Base-by-base conservation (phyloP, 2,797 vertebrate species). In the Girardinus metallicus region DNA sequence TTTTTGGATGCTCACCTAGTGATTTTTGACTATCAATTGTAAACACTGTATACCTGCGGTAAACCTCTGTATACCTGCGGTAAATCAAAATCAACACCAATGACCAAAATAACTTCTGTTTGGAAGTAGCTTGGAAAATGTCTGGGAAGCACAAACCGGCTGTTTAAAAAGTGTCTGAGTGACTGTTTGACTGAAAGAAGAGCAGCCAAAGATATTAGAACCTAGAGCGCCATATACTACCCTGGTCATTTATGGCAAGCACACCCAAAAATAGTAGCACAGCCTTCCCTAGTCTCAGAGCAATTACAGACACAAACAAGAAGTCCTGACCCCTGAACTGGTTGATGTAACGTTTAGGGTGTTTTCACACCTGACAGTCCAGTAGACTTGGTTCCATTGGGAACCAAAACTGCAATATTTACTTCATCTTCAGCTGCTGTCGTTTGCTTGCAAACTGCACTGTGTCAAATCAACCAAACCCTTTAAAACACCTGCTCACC, bases 81-180 rank as follows among this genome's bases (percentile, higher is more conserved):
- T 79, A 91, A 89, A 89, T 81, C 86, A 88, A 89, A 91, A 87
- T 91, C 85, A 91, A 92, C 90, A 92, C 81, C 78, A 78, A 29
- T 39, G 82, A 86, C 90, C 62, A 83, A 92, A 93, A 94, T 93
- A 91, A 85, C 90, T 85, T 89, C 18, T 92, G 89, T 90, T 90
- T 87, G 80, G 87, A 79, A 86, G 82, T 85, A 76, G 83, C 51
- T 74, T 74, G 84, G 87, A 90, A 92, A 92, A 83, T 87, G 80
- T 76, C 79, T 78, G 79, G 79, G 66, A 31, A 80, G 78, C 29
- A 78, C 68, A 85, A 76, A 87, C 71, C 64, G 79, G 86, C 66
- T 85, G 80, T 92, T 86, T 74, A 81, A 77, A 53, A 70, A 41
- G 79, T n/a, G 57, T 77, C 80, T 71, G 74, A 64, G 36, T 18